These are phyloP conservation scores for Nephrotoma guestfalica DNA, from an alignment of 2,888 invertebrate species.

Conservation along the genomic window DNA sequence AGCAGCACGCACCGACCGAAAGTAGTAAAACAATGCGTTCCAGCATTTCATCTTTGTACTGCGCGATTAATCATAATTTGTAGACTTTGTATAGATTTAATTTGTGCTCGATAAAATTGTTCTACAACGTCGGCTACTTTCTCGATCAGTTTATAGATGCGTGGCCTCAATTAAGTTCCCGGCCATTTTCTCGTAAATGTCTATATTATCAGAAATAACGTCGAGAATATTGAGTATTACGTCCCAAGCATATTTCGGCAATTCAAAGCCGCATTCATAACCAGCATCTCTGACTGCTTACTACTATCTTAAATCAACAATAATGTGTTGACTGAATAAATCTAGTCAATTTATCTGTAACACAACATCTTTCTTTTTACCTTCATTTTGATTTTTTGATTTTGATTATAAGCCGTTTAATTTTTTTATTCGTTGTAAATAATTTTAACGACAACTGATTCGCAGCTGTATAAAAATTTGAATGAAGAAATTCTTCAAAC, in stretches of 20 bases:
- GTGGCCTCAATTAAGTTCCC: slow-evolving; percentile 63
- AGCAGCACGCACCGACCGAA: slow-evolving; percentile 45
- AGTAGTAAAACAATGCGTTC: slow-evolving; percentile 68
- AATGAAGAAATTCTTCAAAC: no score
- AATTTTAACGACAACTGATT: no score
- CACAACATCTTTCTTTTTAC: no score
- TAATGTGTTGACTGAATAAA: slow-evolving; percentile 54
- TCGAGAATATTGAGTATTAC: slow-evolving; percentile 61
- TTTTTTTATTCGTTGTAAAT: no score
- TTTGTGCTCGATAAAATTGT: slow-evolving; percentile 62
- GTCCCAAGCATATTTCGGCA: slow-evolving; percentile 76
- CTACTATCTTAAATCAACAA: slow-evolving; percentile 78
- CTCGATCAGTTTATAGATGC: slow-evolving; percentile 72
- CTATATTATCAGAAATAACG: slow-evolving; percentile 46
- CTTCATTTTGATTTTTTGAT: no score
- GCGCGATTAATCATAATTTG: slow-evolving; percentile 49
- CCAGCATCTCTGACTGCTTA: slow-evolving; percentile 69
- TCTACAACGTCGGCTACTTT: slow-evolving; percentile 60
- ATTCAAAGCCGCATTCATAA: slow-evolving; percentile 55
- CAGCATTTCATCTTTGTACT: slow-evolving; percentile 70
- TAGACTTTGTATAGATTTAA: slow-evolving; percentile 59
- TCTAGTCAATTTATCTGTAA: no score
- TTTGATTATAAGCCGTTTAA: no score
- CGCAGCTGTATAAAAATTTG: no score
- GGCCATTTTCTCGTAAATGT: slow-evolving; percentile 34